Conservation (phyloP, 2,888 invertebrate species). For the Helobdella robusta region DNA sequence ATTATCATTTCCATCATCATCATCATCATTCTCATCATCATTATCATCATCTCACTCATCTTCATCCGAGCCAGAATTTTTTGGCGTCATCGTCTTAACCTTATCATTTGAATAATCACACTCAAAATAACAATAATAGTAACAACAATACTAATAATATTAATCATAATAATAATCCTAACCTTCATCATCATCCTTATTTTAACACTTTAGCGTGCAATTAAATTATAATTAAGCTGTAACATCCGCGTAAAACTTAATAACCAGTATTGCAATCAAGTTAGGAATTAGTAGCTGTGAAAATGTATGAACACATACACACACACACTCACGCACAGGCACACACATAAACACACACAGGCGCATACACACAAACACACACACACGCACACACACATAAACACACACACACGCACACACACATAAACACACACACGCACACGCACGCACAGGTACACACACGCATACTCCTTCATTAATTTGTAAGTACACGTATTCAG, state of each 20-base stretch:
- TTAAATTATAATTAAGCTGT: no score
- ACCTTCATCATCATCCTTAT: no score
- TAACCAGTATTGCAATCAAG: no score
- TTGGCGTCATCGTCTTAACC: background rate
- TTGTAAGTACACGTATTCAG: no score
- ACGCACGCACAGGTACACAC: no score
- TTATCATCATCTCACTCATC: background rate
- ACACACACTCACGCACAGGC: background rate
- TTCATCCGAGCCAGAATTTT: background rate
- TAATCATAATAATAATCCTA: background rate
- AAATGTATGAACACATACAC: background rate
- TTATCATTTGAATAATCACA: background rate
- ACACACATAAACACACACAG: background rate
- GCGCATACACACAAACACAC: background rate
- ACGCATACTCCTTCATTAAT: no score
- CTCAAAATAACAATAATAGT: background rate
- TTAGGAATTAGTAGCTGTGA: no score
- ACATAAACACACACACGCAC: no score
- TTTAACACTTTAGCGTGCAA: no score
- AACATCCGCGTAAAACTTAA: no score
- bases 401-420: slow-evolving; percentile 3
- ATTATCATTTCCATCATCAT: slow-evolving; percentile 13
- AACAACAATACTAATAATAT: background rate
- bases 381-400: slow-evolving; percentile 3
- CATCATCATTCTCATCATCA: slow-evolving; percentile 10